Conservation (phyloP, 2,888 invertebrate species). For the Halocaridina rubra region DNA sequence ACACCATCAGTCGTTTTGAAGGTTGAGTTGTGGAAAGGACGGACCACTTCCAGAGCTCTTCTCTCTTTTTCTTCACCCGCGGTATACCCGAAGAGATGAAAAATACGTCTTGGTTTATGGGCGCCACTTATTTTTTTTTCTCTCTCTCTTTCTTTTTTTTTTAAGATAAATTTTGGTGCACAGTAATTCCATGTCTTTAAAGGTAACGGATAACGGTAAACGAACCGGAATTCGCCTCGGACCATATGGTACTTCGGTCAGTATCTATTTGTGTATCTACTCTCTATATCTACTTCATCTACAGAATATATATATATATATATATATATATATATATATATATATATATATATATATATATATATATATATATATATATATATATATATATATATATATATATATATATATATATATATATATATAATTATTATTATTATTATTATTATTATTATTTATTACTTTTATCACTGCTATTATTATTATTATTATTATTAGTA, state of each 20-base stretch:
- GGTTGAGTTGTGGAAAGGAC: background rate
- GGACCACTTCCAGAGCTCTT: too few species aligned
- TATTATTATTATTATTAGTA: too few species aligned
- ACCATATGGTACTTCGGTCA: background rate
- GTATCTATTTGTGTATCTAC: background rate
- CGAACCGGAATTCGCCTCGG: background rate
- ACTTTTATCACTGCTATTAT: too few species aligned
- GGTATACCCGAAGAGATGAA: background rate
- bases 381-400: conserved; percentile 26
- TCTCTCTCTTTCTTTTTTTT: background rate
- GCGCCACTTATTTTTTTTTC: background rate
- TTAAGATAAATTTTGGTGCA: too few species aligned
- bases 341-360: conserved; percentile 49
- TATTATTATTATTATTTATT: too few species aligned
- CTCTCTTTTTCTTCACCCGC: background rate
- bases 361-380: conserved; percentile 32
- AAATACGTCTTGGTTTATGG: background rate
- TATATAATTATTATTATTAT: too few species aligned
- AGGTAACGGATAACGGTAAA: background rate
- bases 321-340: conserved; percentile 43
- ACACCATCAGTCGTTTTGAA: background rate
- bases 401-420: conserved; percentile 22
- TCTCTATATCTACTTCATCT: background rate
- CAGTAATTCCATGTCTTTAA: too few species aligned
- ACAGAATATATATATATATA: conserved; percentile 37